phyloP scores from a whole-genome alignment of 2,797 vertebrate genomes.

The Sebastes kiyomatsui region DNA sequence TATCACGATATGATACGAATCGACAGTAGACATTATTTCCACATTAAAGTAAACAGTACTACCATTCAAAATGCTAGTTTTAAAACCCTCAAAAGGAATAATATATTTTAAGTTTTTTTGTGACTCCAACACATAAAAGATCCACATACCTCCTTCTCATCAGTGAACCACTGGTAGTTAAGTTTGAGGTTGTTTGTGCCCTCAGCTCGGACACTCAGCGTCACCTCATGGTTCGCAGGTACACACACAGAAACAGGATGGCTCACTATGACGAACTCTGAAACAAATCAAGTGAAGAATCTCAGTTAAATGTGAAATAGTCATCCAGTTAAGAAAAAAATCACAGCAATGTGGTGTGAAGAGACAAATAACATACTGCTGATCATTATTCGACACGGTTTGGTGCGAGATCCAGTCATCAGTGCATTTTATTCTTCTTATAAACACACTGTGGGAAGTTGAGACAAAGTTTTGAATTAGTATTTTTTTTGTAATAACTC shows the following conservation, averaged over 20 bases:
- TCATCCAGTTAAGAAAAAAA: not conserved
- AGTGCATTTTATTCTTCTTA: slow-evolving; percentile 54
- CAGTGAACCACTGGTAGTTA: slow-evolving; percentile 89
- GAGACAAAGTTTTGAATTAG: not conserved
- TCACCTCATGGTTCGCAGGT: slow-evolving; percentile 80
- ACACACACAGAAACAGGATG: slow-evolving; percentile 84
- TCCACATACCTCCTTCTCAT: slow-evolving; percentile 76
- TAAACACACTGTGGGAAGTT: slow-evolving; percentile 9
- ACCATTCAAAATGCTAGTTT: not conserved
- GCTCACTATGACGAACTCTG: slow-evolving; percentile 84
- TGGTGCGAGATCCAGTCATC: slow-evolving; percentile 52
- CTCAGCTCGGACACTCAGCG: slow-evolving; percentile 82
- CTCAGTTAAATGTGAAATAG: slow-evolving; percentile 1
- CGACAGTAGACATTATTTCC: not conserved
- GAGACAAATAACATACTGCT: slow-evolving; percentile 53
- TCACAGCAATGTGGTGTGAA: too few relatives aligned
- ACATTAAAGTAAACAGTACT: not conserved
- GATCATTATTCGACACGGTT: slow-evolving; percentile 68
- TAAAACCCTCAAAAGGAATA: not conserved
- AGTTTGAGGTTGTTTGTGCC: slow-evolving; percentile 74
- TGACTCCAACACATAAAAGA: not conserved
- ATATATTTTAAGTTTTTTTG: not conserved
- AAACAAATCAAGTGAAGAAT: slow-evolving; percentile 14
- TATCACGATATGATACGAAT: too few relatives aligned
- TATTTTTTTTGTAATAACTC: not conserved